Evolutionary conservation across 2,888 invertebrate species (phyloP).

Genomic region (Lasioglossum oenotherae): DNA sequence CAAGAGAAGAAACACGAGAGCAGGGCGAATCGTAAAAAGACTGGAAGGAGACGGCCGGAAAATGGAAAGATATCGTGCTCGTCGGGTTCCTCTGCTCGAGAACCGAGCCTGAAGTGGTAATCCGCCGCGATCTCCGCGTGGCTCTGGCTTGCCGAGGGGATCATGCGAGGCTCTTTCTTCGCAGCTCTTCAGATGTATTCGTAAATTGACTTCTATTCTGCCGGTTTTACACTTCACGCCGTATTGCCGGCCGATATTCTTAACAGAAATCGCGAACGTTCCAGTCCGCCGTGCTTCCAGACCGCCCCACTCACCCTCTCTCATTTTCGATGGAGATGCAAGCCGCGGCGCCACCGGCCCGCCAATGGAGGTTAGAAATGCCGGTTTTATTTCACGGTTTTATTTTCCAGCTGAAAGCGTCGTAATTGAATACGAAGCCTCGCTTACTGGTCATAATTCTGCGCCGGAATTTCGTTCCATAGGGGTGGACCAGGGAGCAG

Average conservation of each 20-base stretch:
- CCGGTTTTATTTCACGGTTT: constrained; percentile 18
- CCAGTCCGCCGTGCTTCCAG: background rate
- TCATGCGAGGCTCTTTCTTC: constrained; percentile 45
- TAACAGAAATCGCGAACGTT: constrained; percentile 16
- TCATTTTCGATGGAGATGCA: background rate
- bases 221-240: constrained; percentile 58
- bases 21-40: constrained; percentile 46
- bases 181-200: constrained; percentile 47
- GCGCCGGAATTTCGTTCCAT: background rate
- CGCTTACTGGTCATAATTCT: background rate
- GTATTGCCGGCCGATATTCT: constrained; percentile 50
- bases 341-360: background rate
- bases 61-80: constrained; percentile 66
- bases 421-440: constrained; percentile 26
- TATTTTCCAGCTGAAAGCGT: background rate
- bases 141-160: constrained; percentile 21
- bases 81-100: constrained; percentile 40
- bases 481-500: background rate
- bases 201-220: constrained; percentile 61
- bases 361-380: background rate
- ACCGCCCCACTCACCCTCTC: background rate
- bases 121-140: constrained; percentile 50
- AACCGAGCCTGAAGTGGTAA: constrained; percentile 52
- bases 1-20: constrained; percentile 18
- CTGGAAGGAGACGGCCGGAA: constrained; percentile 38